These are phyloP conservation scores for Characodon lateralis DNA, from an alignment of 2,797 vertebrate species.

Conservation along the genomic window DNA sequence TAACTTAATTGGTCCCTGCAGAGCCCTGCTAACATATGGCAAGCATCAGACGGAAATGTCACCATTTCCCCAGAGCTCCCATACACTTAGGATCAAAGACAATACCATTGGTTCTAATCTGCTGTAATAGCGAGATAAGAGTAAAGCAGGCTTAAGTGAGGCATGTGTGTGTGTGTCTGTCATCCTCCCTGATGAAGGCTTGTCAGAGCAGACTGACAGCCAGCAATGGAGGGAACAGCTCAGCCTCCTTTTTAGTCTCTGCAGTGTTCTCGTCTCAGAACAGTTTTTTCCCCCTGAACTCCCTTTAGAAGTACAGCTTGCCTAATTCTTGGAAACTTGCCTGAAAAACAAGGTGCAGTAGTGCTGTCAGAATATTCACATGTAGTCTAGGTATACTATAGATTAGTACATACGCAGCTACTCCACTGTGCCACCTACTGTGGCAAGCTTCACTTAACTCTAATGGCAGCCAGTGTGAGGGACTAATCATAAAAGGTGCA, in stretches of 20 bases:
- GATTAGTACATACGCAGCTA: conserved; percentile 19
- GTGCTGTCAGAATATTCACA: conserved; percentile 41
- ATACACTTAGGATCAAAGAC: conserved; percentile 81
- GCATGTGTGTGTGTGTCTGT: conserved; percentile 28
- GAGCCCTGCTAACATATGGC: conserved; percentile 76
- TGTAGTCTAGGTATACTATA: conserved; percentile 41
- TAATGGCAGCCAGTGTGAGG: conserved; percentile 63
- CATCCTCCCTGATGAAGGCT: conserved; percentile 59
- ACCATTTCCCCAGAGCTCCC: conserved; percentile 74
- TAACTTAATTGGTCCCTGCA: conserved; percentile 82
- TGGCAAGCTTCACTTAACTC: conserved; percentile 57
- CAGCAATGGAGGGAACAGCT: conserved; percentile 48
- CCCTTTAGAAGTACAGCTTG: conserved; percentile 40
- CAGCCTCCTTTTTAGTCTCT: conserved; percentile 43
- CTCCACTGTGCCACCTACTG: conserved; percentile 40
- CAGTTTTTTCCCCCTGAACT: conserved; percentile 26
- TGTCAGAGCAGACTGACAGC: conserved; percentile 65
- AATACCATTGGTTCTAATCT: conserved; percentile 83
- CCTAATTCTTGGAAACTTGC: conserved; percentile 45
- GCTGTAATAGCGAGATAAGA: conserved; percentile 83
- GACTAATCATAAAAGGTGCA: conserved; percentile 76
- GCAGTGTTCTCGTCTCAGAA: conserved; percentile 32
- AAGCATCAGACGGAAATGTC: conserved; percentile 80
- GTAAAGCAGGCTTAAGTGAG: conserved; percentile 50
- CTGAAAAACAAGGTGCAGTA: conserved; percentile 37